A percentile compares a stretch with the other conserved stretches of the same genome.
phyloP scores from a whole-genome alignment of 37 sponge, comb jelly and placozoan genomes.

The Oopsacas minuta region DNA sequence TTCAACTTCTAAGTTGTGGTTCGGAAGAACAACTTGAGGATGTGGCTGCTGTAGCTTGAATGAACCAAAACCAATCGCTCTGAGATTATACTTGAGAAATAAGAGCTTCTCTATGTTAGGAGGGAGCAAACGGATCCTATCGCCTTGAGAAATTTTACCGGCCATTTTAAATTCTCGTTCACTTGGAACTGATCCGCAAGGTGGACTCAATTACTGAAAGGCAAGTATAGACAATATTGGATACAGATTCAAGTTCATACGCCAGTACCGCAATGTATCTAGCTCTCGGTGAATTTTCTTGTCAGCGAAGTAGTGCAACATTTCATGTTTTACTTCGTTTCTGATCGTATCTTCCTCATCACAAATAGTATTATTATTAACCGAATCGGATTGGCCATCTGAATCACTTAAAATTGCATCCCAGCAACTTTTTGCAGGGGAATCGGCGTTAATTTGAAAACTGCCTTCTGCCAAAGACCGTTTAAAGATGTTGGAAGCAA shows the following conservation, averaged over 20 bases:
- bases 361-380: background rate
- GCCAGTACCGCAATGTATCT: slow-evolving; percentile 13
- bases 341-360: background rate
- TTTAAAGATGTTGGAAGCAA: slow-evolving; percentile 1
- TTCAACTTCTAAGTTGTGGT: background rate
- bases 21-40: background rate
- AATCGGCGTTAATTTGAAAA: background rate
- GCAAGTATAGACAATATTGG: slow-evolving; percentile 13
- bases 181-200: slow-evolving; percentile 14
- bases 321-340: background rate
- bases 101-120: slow-evolving; percentile 11
- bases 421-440: background rate
- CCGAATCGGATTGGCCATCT: background rate
- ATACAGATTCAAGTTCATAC: background rate
- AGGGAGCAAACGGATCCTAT: slow-evolving; percentile 9
- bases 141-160: background rate
- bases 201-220: slow-evolving; percentile 3
- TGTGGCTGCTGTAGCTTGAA: background rate
- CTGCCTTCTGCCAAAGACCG: background rate
- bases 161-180: background rate
- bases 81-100: background rate
- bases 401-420: slow-evolving; percentile 14
- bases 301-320: background rate
- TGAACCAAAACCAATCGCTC: slow-evolving; percentile 6
- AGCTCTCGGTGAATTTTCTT: background rate